phyloP scores from a whole-genome alignment of 2,888 invertebrate species.

The Cetonia aurata region DNA sequence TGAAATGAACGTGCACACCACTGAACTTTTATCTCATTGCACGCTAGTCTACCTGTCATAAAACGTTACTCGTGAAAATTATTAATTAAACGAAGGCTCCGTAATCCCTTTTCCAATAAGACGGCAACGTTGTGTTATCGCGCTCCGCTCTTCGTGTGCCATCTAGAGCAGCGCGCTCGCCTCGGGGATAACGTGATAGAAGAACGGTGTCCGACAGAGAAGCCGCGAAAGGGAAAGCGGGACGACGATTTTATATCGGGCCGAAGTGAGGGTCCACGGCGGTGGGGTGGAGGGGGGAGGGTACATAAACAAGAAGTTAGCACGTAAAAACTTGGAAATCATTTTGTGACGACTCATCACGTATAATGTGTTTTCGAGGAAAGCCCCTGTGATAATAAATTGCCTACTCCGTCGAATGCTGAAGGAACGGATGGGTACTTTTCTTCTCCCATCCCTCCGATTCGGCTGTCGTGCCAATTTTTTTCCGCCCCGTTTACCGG shows the following conservation, averaged over 20 bases:
- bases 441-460: constrained; percentile 14
- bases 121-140: neutral
- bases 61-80: constrained; percentile 4
- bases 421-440: constrained; percentile 35
- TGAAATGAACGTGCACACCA: neutral
- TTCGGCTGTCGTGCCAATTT: constrained; percentile 26
- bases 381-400: constrained; percentile 29
- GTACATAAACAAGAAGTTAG: constrained; percentile 53
- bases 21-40: neutral
- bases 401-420: constrained; percentile 31
- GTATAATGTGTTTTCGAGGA: constrained; percentile 38
- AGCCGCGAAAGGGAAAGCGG: neutral
- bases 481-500: constrained; percentile 8
- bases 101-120: constrained; percentile 14
- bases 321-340: constrained; percentile 58
- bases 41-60: constrained; percentile 1
- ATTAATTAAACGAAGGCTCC: constrained; percentile 12
- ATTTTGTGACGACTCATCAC: constrained; percentile 47
- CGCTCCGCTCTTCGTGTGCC: neutral
- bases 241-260: constrained; percentile 14
- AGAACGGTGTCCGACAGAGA: neutral
- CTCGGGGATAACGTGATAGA: neutral
- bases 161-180: too few species aligned
- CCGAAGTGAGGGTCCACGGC: too few species aligned
- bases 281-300: too few species aligned